Evolutionary conservation across 2,888 invertebrate species (phyloP), one percentile per base, ranked within the genome.

Genomic region (Oligia latruncula): DNA sequence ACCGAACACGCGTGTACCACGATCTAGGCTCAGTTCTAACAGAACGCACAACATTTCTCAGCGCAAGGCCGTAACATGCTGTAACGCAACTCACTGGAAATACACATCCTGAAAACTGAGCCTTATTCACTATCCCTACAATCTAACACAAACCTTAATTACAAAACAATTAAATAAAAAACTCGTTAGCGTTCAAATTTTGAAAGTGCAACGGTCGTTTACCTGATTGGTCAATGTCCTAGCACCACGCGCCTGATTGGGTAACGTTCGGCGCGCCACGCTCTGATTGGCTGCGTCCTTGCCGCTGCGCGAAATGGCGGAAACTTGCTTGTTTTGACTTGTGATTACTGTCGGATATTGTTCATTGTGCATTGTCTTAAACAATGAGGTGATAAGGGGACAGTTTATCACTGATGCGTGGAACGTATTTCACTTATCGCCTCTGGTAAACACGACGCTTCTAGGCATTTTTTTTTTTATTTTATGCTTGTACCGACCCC

Each of bases 271-370:
- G 68, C 81, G 88, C 87, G 89, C 90, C 86, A 92, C 92, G 95
- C 94, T 94, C 94, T 93, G 92, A 93, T 94, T 95, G 93, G 94
- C 81, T 78, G 74, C 86, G 90, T 86, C 93, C 93, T 93, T 92
- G 92, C 85, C 68, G 81, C 62, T 40, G 78, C 29, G 60, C 80
- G 80, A 77, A 80, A 78, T 81, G 84, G 81, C 87, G 82, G 83
- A 84, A 84, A 76, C 72, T 23, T 71, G 76, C 80, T 74, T 72
- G 58, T 64, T 81, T 72, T n/a, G 74, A 55, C 29, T 71, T 52
- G 43, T 70, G 81, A 23, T 74, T 49, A 68, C 55, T 40, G 77
- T 23, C 13, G 74, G 62, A 67, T 68, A 78, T 72, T 78, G 79
- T 76, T 73, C 74, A 87, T 81, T 84, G 78, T 81, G 74, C 74